Percentiles rank a stretch among this genome's conserved stretches.
Conservation (phyloP, 1,140 invertebrate species). For the Diorhabda carinulata region DNA sequence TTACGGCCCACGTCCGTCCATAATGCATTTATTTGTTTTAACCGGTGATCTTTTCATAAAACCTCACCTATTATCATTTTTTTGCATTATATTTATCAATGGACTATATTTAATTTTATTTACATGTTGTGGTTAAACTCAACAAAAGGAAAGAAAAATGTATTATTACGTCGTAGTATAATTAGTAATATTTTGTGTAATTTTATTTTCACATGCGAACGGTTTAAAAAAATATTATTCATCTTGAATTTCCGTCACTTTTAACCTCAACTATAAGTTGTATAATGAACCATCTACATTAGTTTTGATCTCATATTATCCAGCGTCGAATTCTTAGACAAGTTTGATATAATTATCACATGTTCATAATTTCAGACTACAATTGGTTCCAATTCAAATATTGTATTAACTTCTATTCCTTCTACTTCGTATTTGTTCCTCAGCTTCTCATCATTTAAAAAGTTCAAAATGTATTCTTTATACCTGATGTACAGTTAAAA, state of each 20-base stretch:
- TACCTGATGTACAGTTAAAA: no score
- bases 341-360: no score
- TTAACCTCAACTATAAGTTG: neutral
- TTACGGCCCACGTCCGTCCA: slow-evolving; percentile 1
- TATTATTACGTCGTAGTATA: neutral
- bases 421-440: no score
- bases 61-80: neutral
- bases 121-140: neutral
- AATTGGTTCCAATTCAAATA: no score
- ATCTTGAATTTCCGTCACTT: slow-evolving; percentile 2
- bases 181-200: slow-evolving; percentile 1
- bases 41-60: neutral
- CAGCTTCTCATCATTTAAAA: no score
- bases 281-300: no score
- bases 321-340: no score
- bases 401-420: no score
- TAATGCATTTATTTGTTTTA: slow-evolving; percentile 1
- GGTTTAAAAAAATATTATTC: neutral
- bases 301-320: no score
- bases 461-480: no score
- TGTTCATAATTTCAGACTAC: no score
- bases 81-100: slow-evolving; percentile 3
- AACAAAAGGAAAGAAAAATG: slow-evolving; percentile 2
- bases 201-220: slow-evolving; percentile 2
- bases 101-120: slow-evolving; percentile 1